Base-by-base conservation (phyloP, 2,797 vertebrate species). In the Rhabdophis nuchalis region DNA sequence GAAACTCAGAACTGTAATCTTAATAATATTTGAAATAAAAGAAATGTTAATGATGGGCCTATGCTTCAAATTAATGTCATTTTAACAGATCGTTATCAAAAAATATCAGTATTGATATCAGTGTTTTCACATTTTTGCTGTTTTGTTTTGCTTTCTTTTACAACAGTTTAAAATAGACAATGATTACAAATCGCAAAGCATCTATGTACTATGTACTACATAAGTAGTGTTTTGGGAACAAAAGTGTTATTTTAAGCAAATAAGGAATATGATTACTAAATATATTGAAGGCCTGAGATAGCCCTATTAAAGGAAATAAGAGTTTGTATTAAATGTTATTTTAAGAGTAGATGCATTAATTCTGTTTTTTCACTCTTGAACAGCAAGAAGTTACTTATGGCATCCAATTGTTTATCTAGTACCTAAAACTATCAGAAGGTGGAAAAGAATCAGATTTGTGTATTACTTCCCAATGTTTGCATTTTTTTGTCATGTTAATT, bases 401-500 rank as follows among this genome's bases (percentile, higher is more conserved):
- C 18, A 92, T 53, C 64, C 64, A 25, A 85, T 90, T 94, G 32
- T 89, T 89, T 91, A 41, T 54, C 91, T 94, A 93, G 36, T 60
- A 82, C n/a, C 29, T 87, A 16, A 88, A 89, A 85, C 91, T 64
- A 50, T 1, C 57, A 6, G 93, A 92, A 50, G 86, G 89, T 90
- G 88, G 52, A 87, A 64, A 95, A 94, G 91, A 89, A 87, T 60
- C 12, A n/a, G 58, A 58, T n/a, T 86, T 8, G 9, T 58, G 86
- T 89, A 93, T 85, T 85, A 93, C 90, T 88, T 64, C 85, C 2
- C 9, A 93, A 90, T 87, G 89, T 94, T 85, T 90, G 94, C 85
- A 94, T 95, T 92, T 85, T 4, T 46, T 46, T 92, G 50, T 93
- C 94, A 87, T 90, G 92, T 86, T 93, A 93, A 93, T 94, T 95